phyloP scores from a whole-genome alignment of 2,888 invertebrate genomes.

The Amiota minor region DNA sequence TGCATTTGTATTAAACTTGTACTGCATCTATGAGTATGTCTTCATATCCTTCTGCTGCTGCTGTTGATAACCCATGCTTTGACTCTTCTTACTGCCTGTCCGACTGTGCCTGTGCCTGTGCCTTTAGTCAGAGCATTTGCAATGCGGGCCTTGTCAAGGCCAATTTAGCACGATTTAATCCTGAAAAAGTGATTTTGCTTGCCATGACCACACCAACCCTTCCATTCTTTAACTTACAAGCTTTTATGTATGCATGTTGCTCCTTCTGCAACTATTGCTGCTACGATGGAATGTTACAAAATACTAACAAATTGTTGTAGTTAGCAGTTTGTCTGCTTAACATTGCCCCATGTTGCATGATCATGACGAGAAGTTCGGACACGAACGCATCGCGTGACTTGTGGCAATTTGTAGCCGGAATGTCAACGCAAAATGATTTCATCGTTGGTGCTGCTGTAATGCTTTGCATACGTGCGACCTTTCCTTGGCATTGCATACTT shows the following conservation, averaged over 20 bases:
- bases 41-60: neutral
- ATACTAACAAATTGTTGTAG: conserved; percentile 27
- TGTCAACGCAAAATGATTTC: conserved; percentile 17
- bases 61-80: neutral
- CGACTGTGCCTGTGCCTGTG: neutral
- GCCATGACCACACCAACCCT: neutral
- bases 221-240: neutral
- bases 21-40: neutral
- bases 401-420: conserved; percentile 18
- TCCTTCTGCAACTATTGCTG: neutral
- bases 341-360: neutral
- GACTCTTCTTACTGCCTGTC: neutral
- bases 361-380: neutral
- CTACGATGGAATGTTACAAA: conserved; percentile 9
- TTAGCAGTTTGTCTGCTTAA: conserved; percentile 20
- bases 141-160: conserved; percentile 27
- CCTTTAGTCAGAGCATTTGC: neutral
- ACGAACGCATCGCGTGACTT: conserved; percentile 13
- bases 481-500: conserved; percentile 11
- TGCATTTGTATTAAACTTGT: conserved; percentile 11
- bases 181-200: conserved; percentile 28
- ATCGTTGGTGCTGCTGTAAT: neutral
- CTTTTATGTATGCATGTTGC: neutral
- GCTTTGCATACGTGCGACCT: conserved; percentile 17
- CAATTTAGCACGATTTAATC: conserved; percentile 31